Percentiles rank a stretch among this genome's conserved stretches.
phyloP scores from a whole-genome alignment of 2,888 invertebrate genomes.

The Drosophila ezoana region DNA sequence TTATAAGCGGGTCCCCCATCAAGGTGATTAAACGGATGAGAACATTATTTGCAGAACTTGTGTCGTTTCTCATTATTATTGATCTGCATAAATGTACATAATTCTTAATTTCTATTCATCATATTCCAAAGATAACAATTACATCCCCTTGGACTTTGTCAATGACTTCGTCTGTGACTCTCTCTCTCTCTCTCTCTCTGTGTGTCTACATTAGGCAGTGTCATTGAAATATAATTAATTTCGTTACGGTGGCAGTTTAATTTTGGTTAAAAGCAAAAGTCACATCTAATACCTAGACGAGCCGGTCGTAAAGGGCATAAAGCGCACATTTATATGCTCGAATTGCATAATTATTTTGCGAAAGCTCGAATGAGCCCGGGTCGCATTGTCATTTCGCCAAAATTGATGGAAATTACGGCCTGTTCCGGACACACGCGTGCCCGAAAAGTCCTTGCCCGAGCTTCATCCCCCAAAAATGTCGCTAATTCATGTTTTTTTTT shows the following conservation, averaged over 20 bases:
- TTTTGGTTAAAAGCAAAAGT: slow-evolving; percentile 56
- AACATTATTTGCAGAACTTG: slow-evolving; percentile 33
- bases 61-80: slow-evolving; percentile 5
- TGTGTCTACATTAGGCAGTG: slow-evolving; percentile 54
- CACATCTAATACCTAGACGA: slow-evolving; percentile 21
- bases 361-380: slow-evolving; percentile 28
- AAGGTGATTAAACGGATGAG: neutral
- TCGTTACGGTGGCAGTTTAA: slow-evolving; percentile 61
- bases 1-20: neutral
- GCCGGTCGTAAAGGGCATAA: slow-evolving; percentile 65
- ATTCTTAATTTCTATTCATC: slow-evolving; percentile 65
- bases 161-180: slow-evolving; percentile 1
- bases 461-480: slow-evolving; percentile 34
- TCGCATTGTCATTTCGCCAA: slow-evolving; percentile 41
- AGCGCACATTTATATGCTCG: slow-evolving; percentile 61
- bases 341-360: slow-evolving; percentile 57
- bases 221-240: slow-evolving; percentile 72
- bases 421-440: slow-evolving; percentile 24
- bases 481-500: slow-evolving; percentile 52
- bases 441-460: neutral
- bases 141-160: neutral
- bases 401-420: slow-evolving; percentile 47
- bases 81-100: slow-evolving; percentile 30
- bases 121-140: slow-evolving; percentile 43
- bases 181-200: no score